phyloP scores from a whole-genome alignment of 2,113 vertebrate genomes.

The Hiodon alosoides region DNA sequence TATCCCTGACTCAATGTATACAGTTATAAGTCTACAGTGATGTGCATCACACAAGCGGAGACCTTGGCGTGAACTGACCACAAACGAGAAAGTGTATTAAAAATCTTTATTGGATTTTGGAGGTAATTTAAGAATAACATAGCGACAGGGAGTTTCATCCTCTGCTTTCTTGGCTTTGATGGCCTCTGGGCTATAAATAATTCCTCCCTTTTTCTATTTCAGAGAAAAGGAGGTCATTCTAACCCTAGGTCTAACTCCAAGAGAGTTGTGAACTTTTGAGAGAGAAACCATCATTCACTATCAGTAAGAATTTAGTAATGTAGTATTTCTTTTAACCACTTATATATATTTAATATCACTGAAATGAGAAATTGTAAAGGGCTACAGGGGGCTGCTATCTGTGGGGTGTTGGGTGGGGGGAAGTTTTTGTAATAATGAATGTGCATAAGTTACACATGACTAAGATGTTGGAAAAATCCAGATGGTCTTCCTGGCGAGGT shows the following conservation, averaged over 20 bases:
- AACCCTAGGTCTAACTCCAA: not conserved
- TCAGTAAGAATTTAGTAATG: not conserved
- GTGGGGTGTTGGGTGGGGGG: constrained; percentile 32
- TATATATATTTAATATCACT: constrained; percentile 39
- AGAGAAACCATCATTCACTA: not conserved
- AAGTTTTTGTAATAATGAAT: constrained; percentile 49
- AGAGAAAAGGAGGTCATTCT: not conserved
- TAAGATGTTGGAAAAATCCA: constrained; percentile 47
- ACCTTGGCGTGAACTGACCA: constrained; percentile 48
- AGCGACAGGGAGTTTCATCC: constrained; percentile 9
- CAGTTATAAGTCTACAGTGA: constrained; percentile 29
- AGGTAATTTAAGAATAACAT: constrained; percentile 37
- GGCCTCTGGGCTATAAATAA: not conserved
- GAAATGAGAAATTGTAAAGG: constrained; percentile 36
- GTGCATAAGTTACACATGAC: constrained; percentile 34
- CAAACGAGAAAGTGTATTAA: constrained; percentile 44
- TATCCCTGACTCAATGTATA: constrained; percentile 28
- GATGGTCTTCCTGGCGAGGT: constrained; percentile 41
- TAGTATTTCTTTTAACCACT: not conserved
- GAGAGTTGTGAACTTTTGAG: not conserved
- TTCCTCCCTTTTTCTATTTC: not conserved
- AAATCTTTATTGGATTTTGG: constrained; percentile 50
- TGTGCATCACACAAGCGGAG: constrained; percentile 39
- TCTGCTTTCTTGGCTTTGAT: not conserved
- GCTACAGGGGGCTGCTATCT: constrained; percentile 56